Evolutionary conservation across 2,888 invertebrate genomes (phyloP).

Genomic region (Ennomos quercinarius): DNA sequence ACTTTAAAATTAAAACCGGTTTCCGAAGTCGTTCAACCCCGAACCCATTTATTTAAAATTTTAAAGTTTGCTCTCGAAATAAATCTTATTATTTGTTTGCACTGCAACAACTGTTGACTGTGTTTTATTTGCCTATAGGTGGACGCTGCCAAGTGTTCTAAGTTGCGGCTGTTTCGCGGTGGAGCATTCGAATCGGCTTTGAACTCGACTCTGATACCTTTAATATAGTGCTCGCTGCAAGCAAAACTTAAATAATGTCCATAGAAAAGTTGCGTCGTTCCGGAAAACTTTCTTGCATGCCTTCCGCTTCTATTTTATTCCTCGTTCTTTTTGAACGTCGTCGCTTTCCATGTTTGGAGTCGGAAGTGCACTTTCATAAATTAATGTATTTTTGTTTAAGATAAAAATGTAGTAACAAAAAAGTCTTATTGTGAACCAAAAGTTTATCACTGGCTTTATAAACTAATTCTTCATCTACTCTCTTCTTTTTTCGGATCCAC

Average conservation of each 20-base stretch:
- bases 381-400: too few relatives aligned
- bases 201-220: conserved; percentile 73
- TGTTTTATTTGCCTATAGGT: conserved; percentile 76
- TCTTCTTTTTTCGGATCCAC: too few relatives aligned
- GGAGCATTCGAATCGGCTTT: conserved; percentile 74
- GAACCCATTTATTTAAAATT: conserved; percentile 27
- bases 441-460: conserved; percentile 40
- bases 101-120: conserved; percentile 69
- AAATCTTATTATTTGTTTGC: conserved; percentile 43
- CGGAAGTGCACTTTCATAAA: too few relatives aligned
- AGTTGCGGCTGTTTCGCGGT: conserved; percentile 71
- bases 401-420: conserved; percentile 28
- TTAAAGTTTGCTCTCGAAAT: conserved; percentile 26
- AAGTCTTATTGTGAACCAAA: conserved; percentile 72
- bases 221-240: conserved; percentile 71
- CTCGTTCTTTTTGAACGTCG: conserved; percentile 67
- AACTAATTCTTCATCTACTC: conserved; percentile 57
- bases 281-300: conserved; percentile 73
- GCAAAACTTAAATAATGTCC: conserved; percentile 78
- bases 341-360: conserved; percentile 66
- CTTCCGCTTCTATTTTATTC: conserved; percentile 70
- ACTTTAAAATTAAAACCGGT: conserved; percentile 40
- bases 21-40: conserved; percentile 26
- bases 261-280: conserved; percentile 72
- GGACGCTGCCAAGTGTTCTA: conserved; percentile 72